These are phyloP conservation scores for Brachypalpus laphriformis DNA, from an alignment of 2,888 invertebrate genomes.

Conservation along the genomic window DNA sequence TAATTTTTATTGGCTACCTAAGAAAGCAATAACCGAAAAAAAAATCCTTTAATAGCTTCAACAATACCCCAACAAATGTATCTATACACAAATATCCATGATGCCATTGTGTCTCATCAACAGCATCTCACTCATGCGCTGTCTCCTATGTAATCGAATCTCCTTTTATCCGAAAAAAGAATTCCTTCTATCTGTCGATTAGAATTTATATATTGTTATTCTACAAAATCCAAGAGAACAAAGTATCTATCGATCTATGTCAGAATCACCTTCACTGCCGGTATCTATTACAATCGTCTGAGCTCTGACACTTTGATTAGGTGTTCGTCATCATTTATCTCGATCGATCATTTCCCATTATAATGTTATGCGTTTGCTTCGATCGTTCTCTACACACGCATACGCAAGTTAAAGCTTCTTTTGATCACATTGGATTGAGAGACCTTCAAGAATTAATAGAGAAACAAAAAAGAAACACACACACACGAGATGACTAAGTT, in stretches of 20 bases:
- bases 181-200: conserved; percentile 58
- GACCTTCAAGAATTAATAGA: conserved; percentile 41
- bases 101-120: conserved; percentile 55
- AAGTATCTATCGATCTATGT: conserved; percentile 68
- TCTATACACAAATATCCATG: conserved; percentile 2
- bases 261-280: conserved; percentile 58
- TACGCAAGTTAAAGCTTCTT: conserved; percentile 36
- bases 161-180: conserved; percentile 20
- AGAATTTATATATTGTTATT: conserved; percentile 68
- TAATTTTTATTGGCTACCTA: conserved; percentile 46
- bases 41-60: conserved; percentile 38
- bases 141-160: conserved; percentile 45
- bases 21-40: conserved; percentile 19
- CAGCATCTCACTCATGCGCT: conserved; percentile 22
- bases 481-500: conserved; percentile 39
- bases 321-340: conserved; percentile 72
- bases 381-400: neutral
- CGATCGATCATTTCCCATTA: conserved; percentile 65
- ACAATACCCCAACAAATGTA: conserved; percentile 40
- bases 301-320: conserved; percentile 70
- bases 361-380: conserved; percentile 15
- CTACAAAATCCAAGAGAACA: conserved; percentile 29
- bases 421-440: conserved; percentile 47
- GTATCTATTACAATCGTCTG: conserved; percentile 68
- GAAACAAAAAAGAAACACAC: conserved; percentile 17